Evolutionary conservation across 2,888 invertebrate species (phyloP), one percentile per base, ranked within the genome.

Genomic region (Unio delphinus): DNA sequence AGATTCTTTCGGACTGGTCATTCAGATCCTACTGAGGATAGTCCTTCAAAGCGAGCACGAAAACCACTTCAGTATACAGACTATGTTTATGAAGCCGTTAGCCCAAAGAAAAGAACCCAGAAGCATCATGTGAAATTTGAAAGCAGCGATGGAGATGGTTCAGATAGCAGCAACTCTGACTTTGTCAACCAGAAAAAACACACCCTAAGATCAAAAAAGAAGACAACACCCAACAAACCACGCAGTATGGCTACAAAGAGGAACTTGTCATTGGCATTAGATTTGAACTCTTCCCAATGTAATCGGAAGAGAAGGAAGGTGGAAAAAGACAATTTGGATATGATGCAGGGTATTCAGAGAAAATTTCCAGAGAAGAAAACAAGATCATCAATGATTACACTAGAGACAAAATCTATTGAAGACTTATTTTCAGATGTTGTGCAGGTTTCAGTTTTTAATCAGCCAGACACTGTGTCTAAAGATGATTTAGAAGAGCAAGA

Each of bases 401-500:
- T 26, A 20, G 20, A 20, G 18, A 54, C 30, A 28, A 61, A 23
- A 63, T 23, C 7, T 63, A 54, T 54, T 17, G 23, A 54, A 11
- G 64, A 34, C 23, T n/a, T 54, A 18, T 20, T 45, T 54, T 18
- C 55, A n/a, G n/a, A 63, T 20, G 26, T 55, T 63, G 54, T 54
- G 7, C 64, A 45, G 20, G 45, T 26, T 54, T 55, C 45, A 63
- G 55, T 34, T 17, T 23, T 7, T 23, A 45, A 65, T 18, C 28
- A 57, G 30, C 20, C n/a, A 55, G 54, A 65, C 8, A 65, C 28
- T 26, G 54, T 2, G 15, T 45, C 45, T 15, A 45, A 45, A 75
- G 45, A 15, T 11, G 45, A 45, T 11, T 15, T 45, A 67, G 81
- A 81, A 66, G 75, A 78, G 61, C 62, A 57, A 54, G 83, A 83